These are phyloP conservation scores for Thaleichthys pacificus DNA, from an alignment of 2,797 vertebrate species.

Conservation along the genomic window DNA sequence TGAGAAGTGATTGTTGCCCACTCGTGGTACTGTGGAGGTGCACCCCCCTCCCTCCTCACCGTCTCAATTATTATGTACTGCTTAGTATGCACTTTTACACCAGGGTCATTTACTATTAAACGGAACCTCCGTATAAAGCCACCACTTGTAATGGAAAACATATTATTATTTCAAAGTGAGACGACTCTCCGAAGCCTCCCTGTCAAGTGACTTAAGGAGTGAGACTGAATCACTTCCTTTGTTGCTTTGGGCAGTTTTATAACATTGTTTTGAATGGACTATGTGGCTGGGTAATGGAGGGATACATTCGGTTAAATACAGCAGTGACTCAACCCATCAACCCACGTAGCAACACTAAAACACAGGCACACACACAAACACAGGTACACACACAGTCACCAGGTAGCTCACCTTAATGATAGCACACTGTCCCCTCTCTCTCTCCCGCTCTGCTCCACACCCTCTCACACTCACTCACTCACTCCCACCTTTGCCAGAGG, in stretches of 20 bases:
- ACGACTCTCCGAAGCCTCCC: too few relatives aligned
- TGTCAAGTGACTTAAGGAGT: too few relatives aligned
- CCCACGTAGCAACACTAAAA: not conserved
- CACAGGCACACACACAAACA: slow-evolving; percentile 21
- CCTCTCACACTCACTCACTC: slow-evolving; percentile 43
- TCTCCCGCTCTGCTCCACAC: slow-evolving; percentile 24
- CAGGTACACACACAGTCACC: slow-evolving; percentile 31
- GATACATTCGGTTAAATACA: too few relatives aligned
- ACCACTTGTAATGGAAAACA: not conserved
- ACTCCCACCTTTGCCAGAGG: slow-evolving; percentile 49
- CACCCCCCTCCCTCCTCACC: slow-evolving; percentile 35
- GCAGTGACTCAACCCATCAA: too few relatives aligned
- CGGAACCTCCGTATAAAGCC: not conserved
- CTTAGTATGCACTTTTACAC: slow-evolving; percentile 54
- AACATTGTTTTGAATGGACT: too few relatives aligned
- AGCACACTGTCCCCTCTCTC: slow-evolving; percentile 29
- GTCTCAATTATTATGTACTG: slow-evolving; percentile 47
- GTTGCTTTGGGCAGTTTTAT: too few relatives aligned
- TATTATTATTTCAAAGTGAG: too few relatives aligned
- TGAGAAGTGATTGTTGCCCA: slow-evolving; percentile 63
- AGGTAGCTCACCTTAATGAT: slow-evolving; percentile 47
- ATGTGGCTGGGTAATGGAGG: too few relatives aligned
- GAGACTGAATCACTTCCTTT: too few relatives aligned
- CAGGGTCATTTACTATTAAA: slow-evolving; percentile 21
- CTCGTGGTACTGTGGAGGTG: slow-evolving; percentile 47